Evolutionary conservation across 2,113 vertebrate species (phyloP).

Genomic region (Smithornis capensis): DNA sequence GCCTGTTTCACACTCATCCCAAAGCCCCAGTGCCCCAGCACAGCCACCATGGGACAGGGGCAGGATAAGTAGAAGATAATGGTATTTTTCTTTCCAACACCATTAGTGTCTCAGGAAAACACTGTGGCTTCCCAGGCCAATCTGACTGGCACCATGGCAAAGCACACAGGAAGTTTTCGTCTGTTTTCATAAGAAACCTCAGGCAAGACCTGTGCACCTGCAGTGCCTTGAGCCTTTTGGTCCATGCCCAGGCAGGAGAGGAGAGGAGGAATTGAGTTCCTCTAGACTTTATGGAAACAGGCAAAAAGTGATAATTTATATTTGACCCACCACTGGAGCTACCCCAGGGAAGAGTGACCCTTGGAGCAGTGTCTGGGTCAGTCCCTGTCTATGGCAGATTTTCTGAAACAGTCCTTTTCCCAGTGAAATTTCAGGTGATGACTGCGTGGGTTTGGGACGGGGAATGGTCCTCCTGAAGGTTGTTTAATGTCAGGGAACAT

Average conservation of each 20-base stretch:
- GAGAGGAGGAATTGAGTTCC: neutral
- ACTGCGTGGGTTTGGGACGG: neutral
- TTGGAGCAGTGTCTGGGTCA: accelerated
- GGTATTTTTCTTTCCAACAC: neutral
- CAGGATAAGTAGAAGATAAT: neutral
- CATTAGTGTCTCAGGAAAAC: neutral
- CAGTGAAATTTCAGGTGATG: neutral
- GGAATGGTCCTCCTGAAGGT: neutral
- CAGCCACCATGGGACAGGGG: neutral
- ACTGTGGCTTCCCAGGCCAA: neutral
- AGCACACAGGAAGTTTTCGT: neutral
- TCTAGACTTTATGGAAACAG: neutral
- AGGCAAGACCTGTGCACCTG: accelerated
- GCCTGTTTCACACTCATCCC: accelerated
- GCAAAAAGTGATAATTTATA: neutral
- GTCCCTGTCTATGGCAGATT: neutral
- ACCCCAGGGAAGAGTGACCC: neutral
- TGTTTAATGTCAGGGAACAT: neutral
- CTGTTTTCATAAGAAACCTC: neutral
- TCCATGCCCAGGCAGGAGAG: accelerated
- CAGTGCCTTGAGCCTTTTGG: neutral
- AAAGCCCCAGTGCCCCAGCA: neutral
- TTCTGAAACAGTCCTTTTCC: neutral
- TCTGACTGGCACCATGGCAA: accelerated
- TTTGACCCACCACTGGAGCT: accelerated